Evolutionary conservation across 1,140 invertebrate genomes (phyloP).

Genomic region (Drosophila suzukii): DNA sequence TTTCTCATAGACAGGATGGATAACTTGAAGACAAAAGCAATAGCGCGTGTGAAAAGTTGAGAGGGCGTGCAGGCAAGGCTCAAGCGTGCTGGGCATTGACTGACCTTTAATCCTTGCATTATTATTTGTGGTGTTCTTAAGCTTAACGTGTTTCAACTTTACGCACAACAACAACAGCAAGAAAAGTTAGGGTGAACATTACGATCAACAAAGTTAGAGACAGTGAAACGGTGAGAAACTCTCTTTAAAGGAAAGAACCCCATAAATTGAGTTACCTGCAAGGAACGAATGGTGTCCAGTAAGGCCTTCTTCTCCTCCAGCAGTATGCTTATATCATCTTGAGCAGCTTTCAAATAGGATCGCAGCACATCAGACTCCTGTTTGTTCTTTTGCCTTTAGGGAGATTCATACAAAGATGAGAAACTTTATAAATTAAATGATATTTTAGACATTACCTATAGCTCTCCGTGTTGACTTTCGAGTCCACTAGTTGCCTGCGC

Average conservation of each 20-base stretch:
- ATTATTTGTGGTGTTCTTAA: constrained; percentile 77
- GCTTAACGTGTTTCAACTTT: constrained; percentile 72
- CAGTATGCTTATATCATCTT: constrained; percentile 89
- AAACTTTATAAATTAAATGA: not conserved
- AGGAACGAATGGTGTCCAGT: constrained; percentile 87
- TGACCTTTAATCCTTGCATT: constrained; percentile 79
- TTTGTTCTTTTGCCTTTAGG: constrained; percentile 85
- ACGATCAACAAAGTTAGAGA: constrained; percentile 60
- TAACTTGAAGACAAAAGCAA: not conserved
- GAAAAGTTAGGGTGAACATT: constrained; percentile 47
- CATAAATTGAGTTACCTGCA: constrained; percentile 85
- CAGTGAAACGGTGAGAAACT: constrained; percentile 27
- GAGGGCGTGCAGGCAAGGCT: constrained; percentile 30
- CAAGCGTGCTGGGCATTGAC: constrained; percentile 64
- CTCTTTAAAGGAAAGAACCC: not conserved
- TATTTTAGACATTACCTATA: constrained; percentile 85
- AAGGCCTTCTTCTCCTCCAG: constrained; percentile 90
- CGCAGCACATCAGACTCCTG: constrained; percentile 88
- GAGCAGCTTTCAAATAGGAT: constrained; percentile 87
- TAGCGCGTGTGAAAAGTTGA: constrained; percentile 11
- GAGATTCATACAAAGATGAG: not conserved
- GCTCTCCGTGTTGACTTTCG: constrained; percentile 88
- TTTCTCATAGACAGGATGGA: accelerated
- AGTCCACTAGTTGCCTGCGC: constrained; percentile 86
- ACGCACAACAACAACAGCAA: constrained; percentile 66